These are phyloP conservation scores for Oedothorax gibbosus DNA, from an alignment of 1,140 invertebrate species.

Conservation along the genomic window DNA sequence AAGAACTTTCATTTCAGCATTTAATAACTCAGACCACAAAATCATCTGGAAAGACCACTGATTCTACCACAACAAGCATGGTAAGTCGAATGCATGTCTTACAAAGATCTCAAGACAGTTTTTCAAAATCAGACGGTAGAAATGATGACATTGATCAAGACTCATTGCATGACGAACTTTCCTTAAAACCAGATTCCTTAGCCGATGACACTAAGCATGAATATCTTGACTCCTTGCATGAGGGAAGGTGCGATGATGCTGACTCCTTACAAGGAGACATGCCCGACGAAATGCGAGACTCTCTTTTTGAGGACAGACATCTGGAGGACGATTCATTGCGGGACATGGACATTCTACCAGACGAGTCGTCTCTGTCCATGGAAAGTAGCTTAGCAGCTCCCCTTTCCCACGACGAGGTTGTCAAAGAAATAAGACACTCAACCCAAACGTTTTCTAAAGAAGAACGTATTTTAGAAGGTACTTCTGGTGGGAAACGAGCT, in stretches of 20 bases:
- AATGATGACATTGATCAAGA: conserved; percentile 59
- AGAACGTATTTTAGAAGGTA: neutral
- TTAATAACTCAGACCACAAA: conserved; percentile 29
- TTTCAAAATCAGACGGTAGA: conserved; percentile 65
- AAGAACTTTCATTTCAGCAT: conserved; percentile 35
- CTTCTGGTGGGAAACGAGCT: neutral
- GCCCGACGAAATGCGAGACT: conserved; percentile 43
- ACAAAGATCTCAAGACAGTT: conserved; percentile 53
- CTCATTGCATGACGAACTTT: conserved; percentile 53
- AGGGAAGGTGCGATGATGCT: conserved; percentile 46
- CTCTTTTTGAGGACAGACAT: conserved; percentile 52
- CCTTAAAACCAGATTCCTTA: conserved; percentile 58
- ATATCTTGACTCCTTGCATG: conserved; percentile 47
- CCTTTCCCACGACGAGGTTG: conserved; percentile 34
- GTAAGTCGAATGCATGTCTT: neutral
- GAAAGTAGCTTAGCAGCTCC: conserved; percentile 51
- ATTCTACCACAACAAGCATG: neutral
- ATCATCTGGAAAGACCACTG: conserved; percentile 14
- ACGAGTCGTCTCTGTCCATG: conserved; percentile 49
- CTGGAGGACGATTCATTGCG: conserved; percentile 63
- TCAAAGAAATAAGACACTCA: neutral
- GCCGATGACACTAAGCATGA: conserved; percentile 41
- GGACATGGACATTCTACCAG: conserved; percentile 57
- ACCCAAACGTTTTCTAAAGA: neutral
- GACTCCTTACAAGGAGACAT: conserved; percentile 54